Evolutionary conservation across 2,888 invertebrate genomes (phyloP), one percentile per base, ranked within the genome.

Genomic region (Thymelicus acteon): DNA sequence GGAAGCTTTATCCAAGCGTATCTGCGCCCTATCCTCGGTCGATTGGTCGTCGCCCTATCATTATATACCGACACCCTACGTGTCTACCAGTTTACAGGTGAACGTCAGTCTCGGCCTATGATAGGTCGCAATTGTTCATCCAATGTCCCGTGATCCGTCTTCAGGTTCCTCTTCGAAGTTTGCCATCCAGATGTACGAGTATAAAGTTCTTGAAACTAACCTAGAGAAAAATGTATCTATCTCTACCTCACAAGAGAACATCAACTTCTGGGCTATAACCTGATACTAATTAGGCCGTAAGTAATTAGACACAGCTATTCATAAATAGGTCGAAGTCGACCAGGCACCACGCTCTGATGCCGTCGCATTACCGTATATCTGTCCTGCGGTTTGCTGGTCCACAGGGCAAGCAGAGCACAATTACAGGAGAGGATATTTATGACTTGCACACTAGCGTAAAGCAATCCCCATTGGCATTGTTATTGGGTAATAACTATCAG

Each of bases 311-410:
- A 24, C 54, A 54, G 54, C 54, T 12, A 44, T 24, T 54, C 54
- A 54, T 54, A 54, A 24, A 54, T 54, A 24, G 54, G 54, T 54
- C 24, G 54, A 24, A 24, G 54, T 54, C 54, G 54, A 54, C 54
- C 54, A 54, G 54, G 54, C 10, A 24, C 57, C 37, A 57, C 57
- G 57, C 57, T 57, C 57, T 57, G 57, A 57, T 57, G 57, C 31
- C 57, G 13, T 57, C 37, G 37, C 57, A 57, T 57, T 57, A 57
- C 57, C 57, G 57, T 57, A 57, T 57, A 57, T 57, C 57, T 57
- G 57, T 57, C 57, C 57, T 57, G 57, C 57, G 57, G 57, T 57
- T 57, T 57, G 57, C 13, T 57, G 57, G 57, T 57, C 57, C 57
- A 57, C 57, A 57, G 57, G 57, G 57, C 57, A 57, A 57, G 57